Base-by-base conservation (phyloP, 2,797 vertebrate species). In the Adrianichthys oophorus region DNA sequence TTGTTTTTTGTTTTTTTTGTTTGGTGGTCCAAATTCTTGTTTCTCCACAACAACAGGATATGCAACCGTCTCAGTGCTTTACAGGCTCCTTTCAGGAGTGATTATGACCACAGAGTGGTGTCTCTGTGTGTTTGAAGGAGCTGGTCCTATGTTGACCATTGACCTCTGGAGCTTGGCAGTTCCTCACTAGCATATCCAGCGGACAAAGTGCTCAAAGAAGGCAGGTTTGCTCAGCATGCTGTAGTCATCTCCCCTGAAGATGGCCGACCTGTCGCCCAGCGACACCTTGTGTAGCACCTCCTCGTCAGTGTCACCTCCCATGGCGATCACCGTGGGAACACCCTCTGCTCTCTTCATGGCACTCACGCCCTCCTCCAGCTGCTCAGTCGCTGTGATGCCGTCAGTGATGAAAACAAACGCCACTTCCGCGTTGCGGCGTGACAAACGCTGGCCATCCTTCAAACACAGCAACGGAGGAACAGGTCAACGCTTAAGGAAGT, bases 361-460 rank as follows among this genome's bases (percentile, higher is more conserved):
- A 15, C 79, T 86, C 66, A 97, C 78, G 0, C 94, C 93, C 76
- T 99, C 97, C 0, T 93, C 92, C 19, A 99, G 93, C 84, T 93
- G 95, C 47, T 93, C 91, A 32, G 41, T 89, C 63, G 93, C 85
- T 0, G 95, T 98, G 82, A 96, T 90, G 52, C 98, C 97, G 0
- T 98, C 97, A 0, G 96, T 98, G 90, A 99, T 94, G 85, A 98
- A 98, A 61, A 99, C 84, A 0, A 99, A 98, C 44, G 95, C 88
- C 65, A 98, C 91, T 90, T 99, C 98, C 0, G 98, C 95, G 0
- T 96, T 94, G 52, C 93, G 91, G 14, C 96, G 92, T 0, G 91
- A 90, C 1, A 76, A 74, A 0, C 88, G 85, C 0, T 24, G 50
- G 13, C 23, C 50, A 14, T 23, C 47, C 62, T 82, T 48, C 41